Evolutionary conservation across 2,113 vertebrate genomes (phyloP).

Genomic region (Salvelinus sp.): DNA sequence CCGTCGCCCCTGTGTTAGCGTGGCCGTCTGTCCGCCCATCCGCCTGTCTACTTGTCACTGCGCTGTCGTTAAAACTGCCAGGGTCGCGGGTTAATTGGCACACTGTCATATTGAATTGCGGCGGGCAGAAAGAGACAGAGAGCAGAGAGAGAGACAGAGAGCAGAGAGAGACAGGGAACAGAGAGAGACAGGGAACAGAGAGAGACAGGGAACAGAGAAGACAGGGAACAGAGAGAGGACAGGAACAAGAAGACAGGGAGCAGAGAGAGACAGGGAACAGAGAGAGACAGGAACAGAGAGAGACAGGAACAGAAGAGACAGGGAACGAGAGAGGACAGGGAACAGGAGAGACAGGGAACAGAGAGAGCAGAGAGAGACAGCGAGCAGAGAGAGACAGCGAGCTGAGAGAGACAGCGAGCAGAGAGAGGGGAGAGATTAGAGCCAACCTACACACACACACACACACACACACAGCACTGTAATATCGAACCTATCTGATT

Average conservation of each 20-base stretch:
- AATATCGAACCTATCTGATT: neutral
- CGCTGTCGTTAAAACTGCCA: conserved; percentile 10
- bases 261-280: conserved; percentile 36
- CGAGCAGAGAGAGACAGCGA: conserved; percentile 37
- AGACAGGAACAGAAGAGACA: neutral
- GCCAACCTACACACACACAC: neutral
- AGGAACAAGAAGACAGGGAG: neutral
- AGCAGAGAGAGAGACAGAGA: neutral
- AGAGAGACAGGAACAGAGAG: conserved; percentile 16
- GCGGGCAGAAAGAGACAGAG: neutral
- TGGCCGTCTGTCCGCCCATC: neutral
- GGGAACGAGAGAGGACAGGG: too few species aligned
- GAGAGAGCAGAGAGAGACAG: neutral
- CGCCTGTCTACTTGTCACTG: neutral
- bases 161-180: conserved; percentile 13
- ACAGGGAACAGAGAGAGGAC: conserved; percentile 6
- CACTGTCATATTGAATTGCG: conserved; percentile 44
- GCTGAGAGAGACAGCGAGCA: conserved; percentile 4
- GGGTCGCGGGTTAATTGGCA: conserved; percentile 36
- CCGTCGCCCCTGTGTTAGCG: neutral
- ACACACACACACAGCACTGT: neutral
- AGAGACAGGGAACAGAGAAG: too few species aligned
- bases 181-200: neutral
- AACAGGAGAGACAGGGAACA: too few species aligned
- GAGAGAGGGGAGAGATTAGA: neutral